phyloP scores from a whole-genome alignment of 2,113 vertebrate genomes.

The Carassius auratus region DNA sequence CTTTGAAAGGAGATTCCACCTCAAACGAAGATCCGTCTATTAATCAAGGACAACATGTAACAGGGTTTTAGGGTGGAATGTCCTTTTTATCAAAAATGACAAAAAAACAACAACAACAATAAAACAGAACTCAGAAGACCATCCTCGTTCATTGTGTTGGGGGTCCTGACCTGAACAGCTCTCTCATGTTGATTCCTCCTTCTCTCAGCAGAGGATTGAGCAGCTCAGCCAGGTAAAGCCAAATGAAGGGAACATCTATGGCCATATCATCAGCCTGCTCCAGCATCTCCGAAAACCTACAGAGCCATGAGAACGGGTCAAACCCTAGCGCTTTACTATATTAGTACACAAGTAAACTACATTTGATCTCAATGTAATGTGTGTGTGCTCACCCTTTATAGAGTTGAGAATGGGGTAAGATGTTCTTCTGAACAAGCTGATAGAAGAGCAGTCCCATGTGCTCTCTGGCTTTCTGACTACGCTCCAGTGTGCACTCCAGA shows the following conservation, averaged over 20 bases:
- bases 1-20: slow-evolving; percentile 18
- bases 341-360: too few relatives aligned
- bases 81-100: background rate
- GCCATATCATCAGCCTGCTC: slow-evolving; percentile 97
- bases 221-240: slow-evolving; percentile 95
- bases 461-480: slow-evolving; percentile 94
- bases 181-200: slow-evolving; percentile 93
- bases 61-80: background rate
- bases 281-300: slow-evolving; percentile 89
- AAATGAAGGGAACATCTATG: slow-evolving; percentile 98
- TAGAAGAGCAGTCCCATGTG: slow-evolving; percentile 93
- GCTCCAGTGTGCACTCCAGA: slow-evolving; percentile 93
- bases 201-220: slow-evolving; percentile 91
- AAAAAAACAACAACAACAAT: background rate
- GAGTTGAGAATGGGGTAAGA: slow-evolving; percentile 86
- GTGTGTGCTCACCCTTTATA: slow-evolving; percentile 85
- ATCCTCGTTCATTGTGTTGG: background rate
- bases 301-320: background rate
- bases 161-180: slow-evolving; percentile 86
- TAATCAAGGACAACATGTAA: background rate
- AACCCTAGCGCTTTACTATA: background rate
- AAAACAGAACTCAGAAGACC: background rate
- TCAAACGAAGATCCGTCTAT: background rate
- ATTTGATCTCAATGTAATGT: background rate
- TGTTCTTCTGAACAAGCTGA: slow-evolving; percentile 85